These are phyloP conservation scores for Pyrgilauda ruficollis DNA, from an alignment of 2,113 vertebrate genomes.

Conservation along the genomic window DNA sequence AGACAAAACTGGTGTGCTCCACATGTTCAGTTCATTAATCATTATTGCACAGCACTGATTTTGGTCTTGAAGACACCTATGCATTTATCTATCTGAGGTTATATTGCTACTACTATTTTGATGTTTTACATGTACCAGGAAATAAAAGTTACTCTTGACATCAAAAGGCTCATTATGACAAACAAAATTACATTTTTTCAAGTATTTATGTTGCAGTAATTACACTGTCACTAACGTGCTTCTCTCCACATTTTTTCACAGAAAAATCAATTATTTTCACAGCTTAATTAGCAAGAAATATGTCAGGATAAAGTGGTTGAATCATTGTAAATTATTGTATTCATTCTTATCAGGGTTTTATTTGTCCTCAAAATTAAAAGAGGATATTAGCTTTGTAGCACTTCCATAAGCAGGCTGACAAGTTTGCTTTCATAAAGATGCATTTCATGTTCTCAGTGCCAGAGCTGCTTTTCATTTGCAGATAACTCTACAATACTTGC, in stretches of 20 bases:
- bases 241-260: background rate
- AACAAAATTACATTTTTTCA: background rate
- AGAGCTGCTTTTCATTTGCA: background rate
- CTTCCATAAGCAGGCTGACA: background rate
- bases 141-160: background rate
- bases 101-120: background rate
- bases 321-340: background rate
- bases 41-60: background rate
- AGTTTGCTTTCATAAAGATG: background rate
- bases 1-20: background rate
- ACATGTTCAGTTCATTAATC: background rate
- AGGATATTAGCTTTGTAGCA: background rate
- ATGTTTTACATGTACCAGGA: background rate
- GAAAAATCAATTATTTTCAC: background rate
- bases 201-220: background rate
- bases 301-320: background rate
- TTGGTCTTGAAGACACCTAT: background rate
- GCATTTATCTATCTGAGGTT: background rate
- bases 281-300: constrained; percentile 16
- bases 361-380: background rate
- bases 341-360: background rate
- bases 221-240: background rate
- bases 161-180: background rate
- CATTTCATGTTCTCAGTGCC: accelerated
- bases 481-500: background rate